phyloP scores from a whole-genome alignment of 64 coral and sea anemone species.

The Platygyra sinensis region DNA sequence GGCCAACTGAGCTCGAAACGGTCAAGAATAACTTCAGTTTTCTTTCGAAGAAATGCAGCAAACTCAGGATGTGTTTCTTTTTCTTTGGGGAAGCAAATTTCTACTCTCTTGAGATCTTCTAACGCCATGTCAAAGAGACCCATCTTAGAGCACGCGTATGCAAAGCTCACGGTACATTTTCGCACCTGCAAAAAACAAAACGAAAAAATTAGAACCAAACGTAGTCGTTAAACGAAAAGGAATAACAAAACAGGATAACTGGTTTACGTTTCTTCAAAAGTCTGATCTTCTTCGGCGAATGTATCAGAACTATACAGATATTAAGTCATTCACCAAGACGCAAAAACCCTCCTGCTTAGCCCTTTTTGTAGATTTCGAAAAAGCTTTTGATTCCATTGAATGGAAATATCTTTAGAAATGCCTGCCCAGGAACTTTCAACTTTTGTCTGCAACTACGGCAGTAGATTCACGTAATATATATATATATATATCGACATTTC shows the following conservation, averaged over 20 bases:
- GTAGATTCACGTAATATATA: too few relatives aligned
- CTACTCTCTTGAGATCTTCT: constrained; percentile 8
- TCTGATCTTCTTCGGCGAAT: too few relatives aligned
- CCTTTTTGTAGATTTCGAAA: too few relatives aligned
- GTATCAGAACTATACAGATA: too few relatives aligned
- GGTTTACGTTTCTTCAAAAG: too few relatives aligned
- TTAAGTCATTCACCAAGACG: too few relatives aligned
- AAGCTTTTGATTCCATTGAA: constrained; percentile 30
- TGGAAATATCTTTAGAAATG: background rate
- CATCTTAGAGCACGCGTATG: constrained; percentile 8
- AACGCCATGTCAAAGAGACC: background rate
- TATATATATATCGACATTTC: too few relatives aligned
- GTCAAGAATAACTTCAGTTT: constrained; percentile 7
- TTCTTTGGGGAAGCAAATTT: background rate
- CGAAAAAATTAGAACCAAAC: background rate
- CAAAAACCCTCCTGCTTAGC: too few relatives aligned
- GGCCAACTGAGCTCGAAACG: background rate
- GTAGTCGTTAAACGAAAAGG: background rate
- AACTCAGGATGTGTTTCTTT: background rate
- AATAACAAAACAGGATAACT: too few relatives aligned
- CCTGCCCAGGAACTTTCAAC: background rate
- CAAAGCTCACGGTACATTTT: background rate
- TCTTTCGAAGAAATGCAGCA: background rate
- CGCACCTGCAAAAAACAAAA: background rate
- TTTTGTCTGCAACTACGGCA: too few relatives aligned